Evolutionary conservation across 1,140 invertebrate genomes (phyloP).

Genomic region (Venturia canescens): DNA sequence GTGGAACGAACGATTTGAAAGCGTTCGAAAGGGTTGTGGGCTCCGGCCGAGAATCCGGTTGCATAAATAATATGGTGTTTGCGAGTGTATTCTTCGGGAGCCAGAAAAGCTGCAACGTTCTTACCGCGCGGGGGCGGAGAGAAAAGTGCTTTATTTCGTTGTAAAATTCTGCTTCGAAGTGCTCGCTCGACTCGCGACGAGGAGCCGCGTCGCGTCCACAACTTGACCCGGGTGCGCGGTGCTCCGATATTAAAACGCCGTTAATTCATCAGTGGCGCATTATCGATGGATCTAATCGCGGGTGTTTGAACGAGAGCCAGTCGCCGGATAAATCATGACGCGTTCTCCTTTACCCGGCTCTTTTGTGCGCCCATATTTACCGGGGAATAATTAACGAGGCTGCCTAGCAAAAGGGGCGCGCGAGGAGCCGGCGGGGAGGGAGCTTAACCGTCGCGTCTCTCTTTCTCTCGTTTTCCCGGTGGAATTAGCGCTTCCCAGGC

Average conservation of each 20-base stretch:
- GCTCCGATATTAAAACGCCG: constrained; percentile 22
- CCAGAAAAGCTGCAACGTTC: too few relatives aligned
- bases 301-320: constrained; percentile 4
- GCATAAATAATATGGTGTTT: too few relatives aligned
- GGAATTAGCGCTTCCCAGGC: neutral
- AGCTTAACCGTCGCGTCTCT: neutral
- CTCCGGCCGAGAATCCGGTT: too few relatives aligned
- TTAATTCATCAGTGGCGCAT: constrained; percentile 27
- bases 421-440: neutral
- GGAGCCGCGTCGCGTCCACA: too few relatives aligned
- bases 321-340: neutral
- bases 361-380: constrained; percentile 43
- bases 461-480: neutral
- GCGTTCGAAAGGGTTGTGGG: neutral
- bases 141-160: too few relatives aligned
- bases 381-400: constrained; percentile 47
- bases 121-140: too few relatives aligned
- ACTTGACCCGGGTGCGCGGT: neutral
- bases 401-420: constrained; percentile 12
- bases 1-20: too few relatives aligned
- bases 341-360: neutral
- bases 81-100: too few relatives aligned
- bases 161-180: too few relatives aligned
- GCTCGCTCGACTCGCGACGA: too few relatives aligned
- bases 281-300: constrained; percentile 50